Base-by-base conservation (phyloP, 2,113 vertebrate species). In the Sceloporus tristichus region DNA sequence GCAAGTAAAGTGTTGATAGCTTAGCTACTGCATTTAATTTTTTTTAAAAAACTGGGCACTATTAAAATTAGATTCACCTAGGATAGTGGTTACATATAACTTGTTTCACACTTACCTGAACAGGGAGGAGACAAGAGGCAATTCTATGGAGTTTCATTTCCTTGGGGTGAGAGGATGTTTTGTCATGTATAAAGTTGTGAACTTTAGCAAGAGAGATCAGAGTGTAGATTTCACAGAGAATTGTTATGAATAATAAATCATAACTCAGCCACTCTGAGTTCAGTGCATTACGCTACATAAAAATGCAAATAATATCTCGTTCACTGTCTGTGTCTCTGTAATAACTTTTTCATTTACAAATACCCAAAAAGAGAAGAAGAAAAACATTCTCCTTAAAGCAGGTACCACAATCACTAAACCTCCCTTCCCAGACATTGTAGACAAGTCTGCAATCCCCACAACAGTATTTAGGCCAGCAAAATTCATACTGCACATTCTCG, bases 1-100 rank as follows among this genome's bases (percentile, higher is more conserved):
- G 79, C 95, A 94, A 94, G 83, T 93, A 88, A 85, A 88, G 25
- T 86, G 27, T 53, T 68, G 74, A 77, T 85, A 21, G 59, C 34
- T 77, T 29, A 68, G 40, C 42, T 75, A 13, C 11, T 79, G 14
- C 34, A 5, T 29, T 62, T 9, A 42, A 77, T 82, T 29, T 66
- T 1, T 84, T 48, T 86, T 88, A 66, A 66, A 88, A 14, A 59
- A 54, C 87, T 88, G 48, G 78, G 48, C 85, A 90, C 53, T 73
- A 9, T 87, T 90, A 48, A 81, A 88, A 88, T 66, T 90, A 77
- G 48, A 56, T 66, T 66, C 65, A 53, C 66, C 89, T 34, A 34
- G 23, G 38, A 40, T 48, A 48, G 7, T 19, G n/a, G 34, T 16
- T 40, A 75, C 38, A 42, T 77, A 19, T 77, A 77, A 48, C 75